Evolutionary conservation across 2,113 vertebrate genomes (phyloP), one percentile per base, ranked within the genome.

Genomic region (Bombycilla garrulus): DNA sequence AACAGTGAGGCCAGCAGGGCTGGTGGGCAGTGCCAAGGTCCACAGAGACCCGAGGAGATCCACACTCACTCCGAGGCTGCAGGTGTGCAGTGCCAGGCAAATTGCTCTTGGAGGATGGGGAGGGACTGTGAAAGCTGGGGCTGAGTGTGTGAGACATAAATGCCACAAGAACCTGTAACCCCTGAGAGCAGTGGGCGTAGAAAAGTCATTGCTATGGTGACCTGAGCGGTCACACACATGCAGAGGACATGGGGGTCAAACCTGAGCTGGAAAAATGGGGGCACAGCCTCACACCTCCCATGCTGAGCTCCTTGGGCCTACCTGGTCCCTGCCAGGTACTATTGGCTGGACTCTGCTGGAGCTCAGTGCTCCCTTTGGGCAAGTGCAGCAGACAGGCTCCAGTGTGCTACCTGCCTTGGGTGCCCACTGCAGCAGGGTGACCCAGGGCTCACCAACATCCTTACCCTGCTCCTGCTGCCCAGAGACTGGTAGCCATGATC

Each of bases 1-100:
- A 31, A 36, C 16, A 16, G 19, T 1, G 36, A 29, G 56, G 45
- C 24, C 42, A 21, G 48, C 42, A 21, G 48, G 61, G 60, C 19
- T 56, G 53, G 12, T 4, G 9, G 12, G 15, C 0, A 0, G 38
- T 3, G 0, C 31, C 4, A 3, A 45, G 23, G 23, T 53, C 15
- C 4, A 0, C 2, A 14, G 50, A 36, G 23, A 20, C 5, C 3
- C 0, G 0, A 40, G 56, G 51, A 20, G 31, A 28, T 26, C 42
- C 18, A 1, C 11, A 12, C 23, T 72, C 56, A 11, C 48, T 42
- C 61, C 35, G 10, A 12, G 23, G 25, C 33, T 56, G 14, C 35
- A 17, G 9, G 3, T 1, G 7, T 51, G 67, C 81, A 33, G 33
- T 10, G 5, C 56, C 2, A 6, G 77, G 66, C 3, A 4, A 47